Evolutionary conservation across 2,888 invertebrate genomes (phyloP).

Genomic region (Germaria angustata): DNA sequence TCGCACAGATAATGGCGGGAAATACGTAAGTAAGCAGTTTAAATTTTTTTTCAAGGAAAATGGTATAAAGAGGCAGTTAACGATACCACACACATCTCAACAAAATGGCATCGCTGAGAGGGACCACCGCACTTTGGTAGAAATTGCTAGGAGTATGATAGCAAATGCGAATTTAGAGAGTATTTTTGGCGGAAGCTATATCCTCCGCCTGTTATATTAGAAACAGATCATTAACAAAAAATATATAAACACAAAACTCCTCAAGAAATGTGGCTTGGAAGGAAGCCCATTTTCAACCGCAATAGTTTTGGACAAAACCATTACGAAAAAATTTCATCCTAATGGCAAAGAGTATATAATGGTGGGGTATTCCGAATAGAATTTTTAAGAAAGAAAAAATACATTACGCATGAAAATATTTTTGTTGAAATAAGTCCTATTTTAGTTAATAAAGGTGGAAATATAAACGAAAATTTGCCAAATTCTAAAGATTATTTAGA

Average conservation of each 20-base stretch:
- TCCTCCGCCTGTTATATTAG: constrained; percentile 57
- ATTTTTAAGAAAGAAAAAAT: not conserved
- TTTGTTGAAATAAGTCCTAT: no score
- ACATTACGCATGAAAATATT: not conserved
- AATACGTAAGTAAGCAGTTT: not conserved
- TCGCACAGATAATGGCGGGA: not conserved
- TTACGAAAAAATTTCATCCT: constrained; percentile 49
- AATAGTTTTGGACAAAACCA: constrained; percentile 40
- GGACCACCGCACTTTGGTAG: not conserved
- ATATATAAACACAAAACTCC: constrained; percentile 48
- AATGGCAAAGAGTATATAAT: constrained; percentile 46
- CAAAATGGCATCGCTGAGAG: not conserved
- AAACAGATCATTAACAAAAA: no score
- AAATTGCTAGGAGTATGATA: constrained; percentile 10
- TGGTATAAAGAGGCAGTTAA: not conserved
- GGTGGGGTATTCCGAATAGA: constrained; percentile 18
- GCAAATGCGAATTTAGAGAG: not conserved
- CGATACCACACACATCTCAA: no score
- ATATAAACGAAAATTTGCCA: no score
- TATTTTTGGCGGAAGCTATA: constrained; percentile 47
- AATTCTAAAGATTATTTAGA: not conserved
- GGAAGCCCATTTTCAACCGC: constrained; percentile 43
- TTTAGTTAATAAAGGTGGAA: no score
- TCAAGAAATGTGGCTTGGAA: no score
- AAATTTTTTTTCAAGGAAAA: not conserved